Evolutionary conservation across 2,113 vertebrate species (phyloP), one percentile per base, ranked within the genome.

Genomic region (Pithys albifrons): DNA sequence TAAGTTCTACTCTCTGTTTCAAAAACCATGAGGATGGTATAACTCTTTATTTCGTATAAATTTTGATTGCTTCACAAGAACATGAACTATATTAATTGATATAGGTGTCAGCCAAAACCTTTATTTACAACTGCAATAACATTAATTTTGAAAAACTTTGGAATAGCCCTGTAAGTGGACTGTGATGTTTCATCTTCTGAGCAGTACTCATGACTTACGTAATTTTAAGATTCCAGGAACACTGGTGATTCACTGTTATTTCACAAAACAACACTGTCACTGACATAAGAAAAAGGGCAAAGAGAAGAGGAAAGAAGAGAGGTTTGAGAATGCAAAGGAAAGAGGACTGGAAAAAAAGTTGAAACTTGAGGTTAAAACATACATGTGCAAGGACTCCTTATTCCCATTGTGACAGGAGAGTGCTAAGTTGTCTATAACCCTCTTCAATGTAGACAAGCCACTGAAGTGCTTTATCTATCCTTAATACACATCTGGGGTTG

Each of bases 131-230:
- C 25, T 45, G 18, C 51, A 80, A 14, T 67, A 64, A 71, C 29
- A 88, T 48, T 75, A 94, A 77, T 94, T 96, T 70, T 95, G 89
- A 94, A 96, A 97, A 88, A n/a, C 86, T 92, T 94, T 93, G 82
- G 25, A 94, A 93, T 86, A 89, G 77, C 62, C 73, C 93, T 87
- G 57, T 59, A 96, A 96, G 91, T 95, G 82, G 58, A 96, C 76
- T 89, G 54, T 67, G 70, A 80, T 95, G 74, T 91, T 92, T 96
- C 88, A 93, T 80, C 75, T 88, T 90, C 85, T 93, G 51, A 88
- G 69, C 12, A 3, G 88, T 82, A 96, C 61, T 92, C 91, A 55
- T 51, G 4, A 81, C 84, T 67, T 93, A 55, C n/a, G 31, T 61
- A 95, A 90, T 23, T 89, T 58, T 37, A 82, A 89, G 92, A 92